Evolutionary conservation across 2,797 vertebrate genomes (phyloP), one percentile per base, ranked within the genome.

Genomic region (Chaetophractus vellerosus): DNA sequence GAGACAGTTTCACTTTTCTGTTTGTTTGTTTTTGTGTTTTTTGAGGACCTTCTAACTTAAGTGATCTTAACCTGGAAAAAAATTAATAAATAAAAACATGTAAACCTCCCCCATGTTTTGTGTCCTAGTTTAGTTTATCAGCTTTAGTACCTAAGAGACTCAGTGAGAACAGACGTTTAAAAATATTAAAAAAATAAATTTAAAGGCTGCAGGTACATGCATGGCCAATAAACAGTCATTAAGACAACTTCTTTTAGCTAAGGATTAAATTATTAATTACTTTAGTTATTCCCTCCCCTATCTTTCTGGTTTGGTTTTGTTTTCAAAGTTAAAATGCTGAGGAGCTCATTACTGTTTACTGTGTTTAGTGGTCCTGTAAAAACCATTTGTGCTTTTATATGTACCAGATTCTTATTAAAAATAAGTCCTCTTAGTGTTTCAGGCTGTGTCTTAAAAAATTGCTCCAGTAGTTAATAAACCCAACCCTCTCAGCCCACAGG

Each of bases 321-420:
- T 92, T 94, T 90, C 52, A 66, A 16, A 90, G 81, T 91, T 87
- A 92, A 87, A 81, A 63, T 88, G 31, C 8, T 72, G 85, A 86
- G 57, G 31, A 84, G 31, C 38, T 83, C 64, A 26, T 93, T 92
- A 88, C 11, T 38, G 14, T 16, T 90, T 93, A 55, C 45, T 59
- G 0, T 83, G 38, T 38, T 88, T 36, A 21, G n/a, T 33, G 81
- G 19, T 85, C n/a, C 23, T 69, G 4, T 74, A 23, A 88, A 91
- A 88, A 55, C 5, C 16, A 72, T 52, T 74, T 85, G 23, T 92
- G 52, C 18, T 88, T 90, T 81, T 82, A 52, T 57, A 1, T 75
- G 28, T 28, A 88, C 71, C 45, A 79, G 57, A 85, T 69, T 96
- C 71, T 95, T 92, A 75, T 93, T 91, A 75, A 19, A 95, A 52